phyloP scores from a whole-genome alignment of 2,113 vertebrate genomes.

The Melanostigma gelatinosum region DNA sequence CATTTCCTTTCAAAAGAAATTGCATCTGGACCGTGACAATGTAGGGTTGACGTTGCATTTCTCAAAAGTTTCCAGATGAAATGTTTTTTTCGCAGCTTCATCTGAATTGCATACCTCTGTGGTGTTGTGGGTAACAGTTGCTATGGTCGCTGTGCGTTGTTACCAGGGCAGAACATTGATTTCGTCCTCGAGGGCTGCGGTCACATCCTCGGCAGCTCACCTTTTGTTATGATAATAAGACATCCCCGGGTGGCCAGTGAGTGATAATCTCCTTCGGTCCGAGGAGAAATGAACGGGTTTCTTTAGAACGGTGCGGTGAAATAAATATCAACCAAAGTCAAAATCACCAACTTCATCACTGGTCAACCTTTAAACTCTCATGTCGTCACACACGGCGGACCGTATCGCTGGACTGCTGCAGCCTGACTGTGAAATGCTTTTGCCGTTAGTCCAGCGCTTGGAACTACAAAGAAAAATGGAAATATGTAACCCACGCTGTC shows the following conservation, averaged over 20 bases:
- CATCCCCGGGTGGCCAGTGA: conserved; percentile 59
- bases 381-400: conserved; percentile 12
- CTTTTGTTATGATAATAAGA: conserved; percentile 78
- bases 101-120: conserved; percentile 35
- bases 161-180: conserved; percentile 68
- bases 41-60: conserved; percentile 28
- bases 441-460: conserved; percentile 1
- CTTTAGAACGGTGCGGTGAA: conserved; percentile 50
- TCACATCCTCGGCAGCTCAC: conserved; percentile 63
- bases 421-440: conserved; percentile 11
- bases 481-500: conserved; percentile 1
- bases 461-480: background rate
- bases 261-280: conserved; percentile 61
- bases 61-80: conserved; percentile 23
- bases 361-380: conserved; percentile 42
- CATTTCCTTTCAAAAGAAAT: conserved; percentile 35
- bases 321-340: conserved; percentile 74
- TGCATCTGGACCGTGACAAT: conserved; percentile 30
- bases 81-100: conserved; percentile 28
- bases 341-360: conserved; percentile 49
- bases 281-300: conserved; percentile 63
- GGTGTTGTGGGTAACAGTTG: conserved; percentile 59
- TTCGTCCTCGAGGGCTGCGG: conserved; percentile 63
- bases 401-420: background rate
- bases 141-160: conserved; percentile 58